phyloP scores from a whole-genome alignment of 2,888 invertebrate genomes.

The Elgonia sp. region DNA sequence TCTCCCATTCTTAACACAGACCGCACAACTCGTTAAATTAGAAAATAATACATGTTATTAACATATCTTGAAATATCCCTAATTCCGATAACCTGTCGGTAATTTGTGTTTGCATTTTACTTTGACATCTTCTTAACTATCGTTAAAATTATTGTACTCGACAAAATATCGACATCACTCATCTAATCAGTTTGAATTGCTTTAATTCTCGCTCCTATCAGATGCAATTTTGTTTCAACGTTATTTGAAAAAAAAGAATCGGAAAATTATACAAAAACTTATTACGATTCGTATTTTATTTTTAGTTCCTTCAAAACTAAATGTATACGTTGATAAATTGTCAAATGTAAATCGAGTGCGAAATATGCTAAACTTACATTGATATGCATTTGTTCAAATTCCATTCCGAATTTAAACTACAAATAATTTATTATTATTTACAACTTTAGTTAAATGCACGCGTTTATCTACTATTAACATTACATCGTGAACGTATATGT shows the following conservation, averaged over 20 bases:
- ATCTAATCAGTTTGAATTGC: conserved; percentile 29
- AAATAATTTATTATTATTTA: conserved; percentile 46
- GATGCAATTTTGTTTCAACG: neutral
- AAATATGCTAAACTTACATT: conserved; percentile 49
- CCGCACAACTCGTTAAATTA: too few species aligned
- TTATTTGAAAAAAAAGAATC: neutral
- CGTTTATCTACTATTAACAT: conserved; percentile 46
- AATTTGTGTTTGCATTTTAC: too few species aligned
- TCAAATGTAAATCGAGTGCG: conserved; percentile 39
- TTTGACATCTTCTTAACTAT: too few species aligned
- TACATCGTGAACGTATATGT: conserved; percentile 21
- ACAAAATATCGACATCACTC: conserved; percentile 33
- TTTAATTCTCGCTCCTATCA: too few species aligned
- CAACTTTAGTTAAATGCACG: conserved; percentile 23
- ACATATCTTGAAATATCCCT: too few species aligned
- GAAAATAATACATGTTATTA: too few species aligned
- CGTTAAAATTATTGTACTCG: conserved; percentile 45
- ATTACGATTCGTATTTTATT: neutral
- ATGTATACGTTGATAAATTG: conserved; percentile 16
- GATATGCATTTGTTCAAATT: conserved; percentile 57
- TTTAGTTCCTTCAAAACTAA: conserved; percentile 15
- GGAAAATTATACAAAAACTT: too few species aligned
- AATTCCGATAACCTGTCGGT: too few species aligned
- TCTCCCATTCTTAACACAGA: too few species aligned
- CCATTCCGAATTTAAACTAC: conserved; percentile 38